Evolutionary conservation across 2,113 vertebrate species (phyloP), one percentile per base, ranked within the genome.

Genomic region (Nibea albiflora): DNA sequence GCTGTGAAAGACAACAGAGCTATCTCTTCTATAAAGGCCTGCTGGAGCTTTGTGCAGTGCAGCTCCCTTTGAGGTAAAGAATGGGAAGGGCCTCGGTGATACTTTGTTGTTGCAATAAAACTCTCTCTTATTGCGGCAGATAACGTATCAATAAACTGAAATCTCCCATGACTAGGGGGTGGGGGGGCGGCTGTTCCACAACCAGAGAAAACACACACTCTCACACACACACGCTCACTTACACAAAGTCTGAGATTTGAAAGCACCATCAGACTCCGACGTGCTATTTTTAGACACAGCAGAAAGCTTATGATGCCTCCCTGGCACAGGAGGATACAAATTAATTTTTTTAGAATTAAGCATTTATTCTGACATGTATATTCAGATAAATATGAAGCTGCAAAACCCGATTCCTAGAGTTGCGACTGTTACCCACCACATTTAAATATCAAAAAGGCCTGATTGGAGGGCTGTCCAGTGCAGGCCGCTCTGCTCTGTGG

Each of bases 1-100:
- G 84, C 86, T 90, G 88, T 91, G 90, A 93, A 91, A 90, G 89
- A 92, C 90, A 93, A 93, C 91, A 92, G 88, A 85, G 76, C 76
- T 24, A 77, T 86, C 78, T 74, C 24, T 22, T 54, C 72, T 57
- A 64, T 84, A 85, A 87, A 88, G 86, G 81, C 86, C 85, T 26
- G 76, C 17, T 39, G 1, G 24, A 75, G 60, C 81, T 89, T 87
- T 83, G 86, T 90, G 84, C 82, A 53, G 75, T 22, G 62, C 76
- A 67, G 83, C 73, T 80, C 73, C 35, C 82, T 87, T 87, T 84
- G 83, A 91, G 87, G 64, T 78, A 19, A 84, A 89, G 78, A 90
- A 86, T 64, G 83, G 70, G 66, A 78, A 65, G 10, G 57, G 57
- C 68, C 63, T 68, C 81, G 12, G 26, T 31, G 73, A 77, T 71